Conservation (phyloP, 2,888 invertebrate genomes). For the Epiblema foenella region DNA sequence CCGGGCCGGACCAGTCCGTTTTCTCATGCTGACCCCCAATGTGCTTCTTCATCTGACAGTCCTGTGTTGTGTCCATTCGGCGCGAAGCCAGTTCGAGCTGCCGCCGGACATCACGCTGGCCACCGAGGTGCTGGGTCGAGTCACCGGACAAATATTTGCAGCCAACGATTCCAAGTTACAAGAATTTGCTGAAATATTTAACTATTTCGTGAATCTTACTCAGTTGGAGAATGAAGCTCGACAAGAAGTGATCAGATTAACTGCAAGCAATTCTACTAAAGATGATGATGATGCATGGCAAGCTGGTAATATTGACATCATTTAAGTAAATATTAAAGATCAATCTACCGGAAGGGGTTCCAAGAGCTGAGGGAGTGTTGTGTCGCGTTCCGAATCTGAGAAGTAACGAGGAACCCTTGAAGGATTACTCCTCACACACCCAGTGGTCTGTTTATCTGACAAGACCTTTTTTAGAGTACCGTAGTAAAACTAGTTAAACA, state of each 20-base stretch:
- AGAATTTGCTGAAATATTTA: constrained; percentile 60
- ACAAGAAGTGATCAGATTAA: constrained; percentile 54
- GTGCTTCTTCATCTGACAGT: constrained; percentile 6
- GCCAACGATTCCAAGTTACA: constrained; percentile 38
- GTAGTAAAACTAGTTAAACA: no score
- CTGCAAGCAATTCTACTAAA: not conserved
- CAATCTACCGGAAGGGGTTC: no score
- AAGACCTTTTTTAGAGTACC: no score
- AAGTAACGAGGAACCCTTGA: no score
- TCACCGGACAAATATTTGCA: constrained; percentile 60
- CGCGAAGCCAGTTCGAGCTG: not conserved
- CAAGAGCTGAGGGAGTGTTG: no score
- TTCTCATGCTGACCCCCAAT: constrained; percentile 23
- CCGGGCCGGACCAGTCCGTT: not conserved
- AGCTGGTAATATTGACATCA: constrained; percentile 4
- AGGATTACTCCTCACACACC: no score
- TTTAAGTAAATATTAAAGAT: no score
- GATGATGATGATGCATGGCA: constrained; percentile 1
- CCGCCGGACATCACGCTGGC: not conserved
- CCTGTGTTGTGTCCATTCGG: constrained; percentile 1
- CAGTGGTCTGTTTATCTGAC: no score
- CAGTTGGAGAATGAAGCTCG: constrained; percentile 58
- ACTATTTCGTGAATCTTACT: constrained; percentile 62
- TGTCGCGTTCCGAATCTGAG: no score
- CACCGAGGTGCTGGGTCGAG: constrained; percentile 37